These are phyloP conservation scores for Hydrolagus affinis DNA, from an alignment of 2,113 vertebrate genomes.

Conservation along the genomic window DNA sequence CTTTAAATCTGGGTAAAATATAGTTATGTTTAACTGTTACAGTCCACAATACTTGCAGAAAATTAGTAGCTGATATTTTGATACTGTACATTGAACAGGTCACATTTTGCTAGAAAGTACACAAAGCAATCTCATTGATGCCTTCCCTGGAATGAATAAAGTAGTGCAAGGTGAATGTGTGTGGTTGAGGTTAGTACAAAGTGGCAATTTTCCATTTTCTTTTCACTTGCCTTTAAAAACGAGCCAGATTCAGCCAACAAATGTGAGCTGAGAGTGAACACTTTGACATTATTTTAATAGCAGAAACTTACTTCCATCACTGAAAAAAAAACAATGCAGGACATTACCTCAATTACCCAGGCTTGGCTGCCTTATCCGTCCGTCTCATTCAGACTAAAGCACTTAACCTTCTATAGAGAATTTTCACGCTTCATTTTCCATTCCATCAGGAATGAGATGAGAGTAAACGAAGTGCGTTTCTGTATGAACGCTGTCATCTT, in stretches of 20 bases:
- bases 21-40: neutral
- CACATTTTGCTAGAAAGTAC: neutral
- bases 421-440: constrained; percentile 61
- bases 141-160: constrained; percentile 30
- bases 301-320: constrained; percentile 38
- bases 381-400: constrained; percentile 40
- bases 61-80: constrained; percentile 1
- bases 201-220: constrained; percentile 29
- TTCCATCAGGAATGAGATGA: constrained; percentile 50
- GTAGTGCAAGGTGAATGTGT: constrained; percentile 24
- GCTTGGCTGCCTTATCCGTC: constrained; percentile 31
- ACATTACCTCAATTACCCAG: constrained; percentile 41
- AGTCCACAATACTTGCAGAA: neutral
- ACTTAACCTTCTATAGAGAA: constrained; percentile 56
- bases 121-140: neutral
- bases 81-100: neutral
- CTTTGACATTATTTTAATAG: constrained; percentile 37
- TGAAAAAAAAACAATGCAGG: neutral
- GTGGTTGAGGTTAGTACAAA: neutral
- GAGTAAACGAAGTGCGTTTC: constrained; percentile 47
- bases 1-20: neutral
- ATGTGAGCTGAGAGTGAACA: constrained; percentile 15
- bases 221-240: constrained; percentile 9
- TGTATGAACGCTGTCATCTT: constrained; percentile 38
- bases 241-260: constrained; percentile 16